Evolutionary conservation across 2,888 invertebrate genomes (phyloP).

Genomic region (Oscheius sp.): DNA sequence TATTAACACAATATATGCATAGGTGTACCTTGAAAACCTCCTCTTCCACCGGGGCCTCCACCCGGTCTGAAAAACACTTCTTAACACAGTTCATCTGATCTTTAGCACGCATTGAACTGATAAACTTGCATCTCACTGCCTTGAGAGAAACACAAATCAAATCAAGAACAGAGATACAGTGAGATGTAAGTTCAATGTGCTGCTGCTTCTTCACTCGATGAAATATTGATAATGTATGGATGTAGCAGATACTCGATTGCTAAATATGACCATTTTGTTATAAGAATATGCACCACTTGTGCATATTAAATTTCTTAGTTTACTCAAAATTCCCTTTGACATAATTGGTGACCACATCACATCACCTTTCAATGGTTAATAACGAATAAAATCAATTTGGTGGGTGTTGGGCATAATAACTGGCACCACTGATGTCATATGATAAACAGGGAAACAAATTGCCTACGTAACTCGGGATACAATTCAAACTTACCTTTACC

Average conservation of each 20-base stretch:
- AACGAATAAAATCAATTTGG: not conserved
- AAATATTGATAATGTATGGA: too few species aligned
- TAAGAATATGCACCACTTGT: conserved; percentile 4
- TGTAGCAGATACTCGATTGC: conserved; percentile 2
- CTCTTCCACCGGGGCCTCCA: conserved; percentile 61
- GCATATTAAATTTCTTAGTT: not conserved
- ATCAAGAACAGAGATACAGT: not conserved
- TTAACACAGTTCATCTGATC: not conserved
- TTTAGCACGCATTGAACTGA: not conserved
- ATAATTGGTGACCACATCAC: not conserved
- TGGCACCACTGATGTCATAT: not conserved
- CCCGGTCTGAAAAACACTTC: conserved; percentile 55
- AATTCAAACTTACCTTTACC: conserved; percentile 1
- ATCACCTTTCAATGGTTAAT: not conserved
- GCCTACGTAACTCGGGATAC: not conserved
- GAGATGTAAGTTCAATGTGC: not conserved
- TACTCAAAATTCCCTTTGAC: conserved; percentile 11
- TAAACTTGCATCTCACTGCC: not conserved
- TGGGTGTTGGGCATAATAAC: not conserved
- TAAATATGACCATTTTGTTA: conserved; percentile 22
- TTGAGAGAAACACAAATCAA: not conserved
- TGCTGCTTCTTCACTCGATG: not conserved
- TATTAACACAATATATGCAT: conserved; percentile 33
- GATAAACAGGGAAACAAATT: not conserved
- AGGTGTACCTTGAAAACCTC: conserved; percentile 60